Conservation (phyloP, 1,140 invertebrate genomes). For the Cydia pomonella region DNA sequence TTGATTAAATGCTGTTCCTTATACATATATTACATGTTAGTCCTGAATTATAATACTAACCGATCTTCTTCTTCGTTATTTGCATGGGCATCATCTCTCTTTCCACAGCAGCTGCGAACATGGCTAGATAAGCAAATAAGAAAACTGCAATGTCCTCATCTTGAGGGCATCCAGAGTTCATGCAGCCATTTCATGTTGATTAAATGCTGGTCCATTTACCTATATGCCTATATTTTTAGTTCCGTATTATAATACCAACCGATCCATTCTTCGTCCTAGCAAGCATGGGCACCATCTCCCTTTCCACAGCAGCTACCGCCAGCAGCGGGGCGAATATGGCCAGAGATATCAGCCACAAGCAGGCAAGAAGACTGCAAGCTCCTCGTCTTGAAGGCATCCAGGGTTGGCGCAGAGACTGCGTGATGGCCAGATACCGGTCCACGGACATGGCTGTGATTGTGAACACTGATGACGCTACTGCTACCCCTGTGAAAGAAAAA, state of each 20-base stretch:
- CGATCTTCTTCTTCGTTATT: slow-evolving; percentile 58
- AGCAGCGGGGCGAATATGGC: slow-evolving; percentile 85
- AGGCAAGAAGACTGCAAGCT: slow-evolving; percentile 82
- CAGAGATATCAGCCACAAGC: slow-evolving; percentile 85
- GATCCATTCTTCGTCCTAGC: slow-evolving; percentile 60
- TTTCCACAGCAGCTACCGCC: slow-evolving; percentile 74
- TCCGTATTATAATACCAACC: slow-evolving; percentile 49
- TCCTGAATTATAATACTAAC: slow-evolving; percentile 47
- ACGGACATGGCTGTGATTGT: slow-evolving; percentile 90
- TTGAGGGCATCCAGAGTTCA: not conserved
- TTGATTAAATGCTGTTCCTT: not conserved
- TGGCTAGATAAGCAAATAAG: too few species aligned
- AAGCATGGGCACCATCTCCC: slow-evolving; percentile 71
- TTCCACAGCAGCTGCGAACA: slow-evolving; percentile 57
- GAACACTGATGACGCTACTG: slow-evolving; percentile 88
- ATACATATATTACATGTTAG: not conserved
- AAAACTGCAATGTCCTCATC: not conserved
- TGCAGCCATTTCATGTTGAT: not conserved
- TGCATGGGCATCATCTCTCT: slow-evolving; percentile 72
- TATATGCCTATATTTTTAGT: not conserved
- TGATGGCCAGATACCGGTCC: slow-evolving; percentile 88
- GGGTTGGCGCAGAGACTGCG: slow-evolving; percentile 85
- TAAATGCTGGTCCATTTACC: not conserved
- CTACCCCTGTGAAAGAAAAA: slow-evolving; percentile 82
- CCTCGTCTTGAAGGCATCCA: slow-evolving; percentile 85